These are phyloP conservation scores for Hermetia illucens DNA, from an alignment of 1,140 invertebrate genomes.

Conservation along the genomic window DNA sequence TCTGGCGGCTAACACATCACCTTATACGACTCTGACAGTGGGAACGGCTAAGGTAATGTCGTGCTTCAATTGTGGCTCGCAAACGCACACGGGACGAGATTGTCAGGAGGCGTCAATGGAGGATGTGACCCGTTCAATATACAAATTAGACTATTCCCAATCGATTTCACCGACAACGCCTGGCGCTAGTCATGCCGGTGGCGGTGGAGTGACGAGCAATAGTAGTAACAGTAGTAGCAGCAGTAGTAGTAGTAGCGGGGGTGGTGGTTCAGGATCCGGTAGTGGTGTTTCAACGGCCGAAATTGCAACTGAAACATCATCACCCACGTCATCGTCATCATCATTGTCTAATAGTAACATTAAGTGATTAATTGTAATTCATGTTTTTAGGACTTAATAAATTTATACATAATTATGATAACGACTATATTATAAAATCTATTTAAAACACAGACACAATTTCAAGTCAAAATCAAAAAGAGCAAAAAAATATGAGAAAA, in stretches of 20 bases:
- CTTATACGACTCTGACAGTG: slow-evolving; percentile 13
- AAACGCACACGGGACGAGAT: slow-evolving; percentile 61
- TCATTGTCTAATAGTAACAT: neutral
- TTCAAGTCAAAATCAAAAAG: neutral
- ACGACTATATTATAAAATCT: too few species aligned
- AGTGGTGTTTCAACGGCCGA: neutral
- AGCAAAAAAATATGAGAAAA: neutral
- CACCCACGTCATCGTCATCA: neutral
- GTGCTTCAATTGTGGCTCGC: slow-evolving; percentile 62
- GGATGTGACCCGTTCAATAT: slow-evolving; percentile 58
- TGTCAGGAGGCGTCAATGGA: slow-evolving; percentile 80
- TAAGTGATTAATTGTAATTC: slow-evolving; percentile 1
- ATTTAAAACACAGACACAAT: too few species aligned
- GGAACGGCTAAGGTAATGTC: slow-evolving; percentile 30
- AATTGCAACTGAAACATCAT: neutral
- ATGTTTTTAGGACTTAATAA: neutral
- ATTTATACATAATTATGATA: neutral
- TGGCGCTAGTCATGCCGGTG: slow-evolving; percentile 7
- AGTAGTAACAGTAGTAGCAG: slow-evolving; percentile 2
- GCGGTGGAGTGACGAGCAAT: slow-evolving; percentile 1
- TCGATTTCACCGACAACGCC: slow-evolving; percentile 20
- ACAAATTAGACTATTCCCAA: slow-evolving; percentile 43
- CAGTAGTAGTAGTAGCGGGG: neutral
- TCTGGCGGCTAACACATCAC: neutral
- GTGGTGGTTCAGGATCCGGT: neutral